These are phyloP conservation scores for Euschistus heros DNA, from an alignment of 1,140 invertebrate genomes.

Conservation along the genomic window DNA sequence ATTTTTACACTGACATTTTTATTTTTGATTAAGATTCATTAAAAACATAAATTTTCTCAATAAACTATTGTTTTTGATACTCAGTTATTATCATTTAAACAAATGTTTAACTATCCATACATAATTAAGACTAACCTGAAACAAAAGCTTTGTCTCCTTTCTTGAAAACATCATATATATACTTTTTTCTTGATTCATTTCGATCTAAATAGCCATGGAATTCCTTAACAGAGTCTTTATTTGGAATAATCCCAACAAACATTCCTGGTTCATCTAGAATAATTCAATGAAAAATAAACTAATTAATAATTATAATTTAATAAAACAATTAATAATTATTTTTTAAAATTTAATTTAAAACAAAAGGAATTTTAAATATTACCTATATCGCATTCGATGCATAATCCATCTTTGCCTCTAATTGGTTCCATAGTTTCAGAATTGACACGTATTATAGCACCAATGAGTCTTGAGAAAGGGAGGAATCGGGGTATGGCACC, in stretches of 20 bases:
- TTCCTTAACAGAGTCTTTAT: background rate
- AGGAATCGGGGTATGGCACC: constrained; percentile 79
- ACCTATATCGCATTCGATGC: constrained; percentile 64
- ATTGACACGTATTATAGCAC: constrained; percentile 68
- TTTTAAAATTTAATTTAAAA: background rate
- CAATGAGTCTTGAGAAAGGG: constrained; percentile 39
- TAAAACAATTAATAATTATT: background rate
- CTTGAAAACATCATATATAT: constrained; percentile 53
- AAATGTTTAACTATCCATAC: no score
- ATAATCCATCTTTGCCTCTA: constrained; percentile 60
- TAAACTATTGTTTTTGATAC: no score
- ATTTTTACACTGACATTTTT: no score
- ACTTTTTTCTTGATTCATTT: constrained; percentile 57
- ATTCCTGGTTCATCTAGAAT: constrained; percentile 53
- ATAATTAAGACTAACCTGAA: constrained; percentile 40
- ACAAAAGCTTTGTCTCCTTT: constrained; percentile 61
- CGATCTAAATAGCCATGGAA: constrained; percentile 50
- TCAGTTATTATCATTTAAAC: no score
- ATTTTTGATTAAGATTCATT: no score
- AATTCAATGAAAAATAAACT: background rate
- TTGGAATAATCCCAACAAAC: constrained; percentile 60
- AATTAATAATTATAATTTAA: background rate
- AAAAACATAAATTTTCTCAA: no score
- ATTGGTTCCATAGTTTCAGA: constrained; percentile 68
- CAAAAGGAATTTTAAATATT: constrained; percentile 11